phyloP scores from a whole-genome alignment of 1,140 invertebrate species.

The Parasteatoda tepidariorum region DNA sequence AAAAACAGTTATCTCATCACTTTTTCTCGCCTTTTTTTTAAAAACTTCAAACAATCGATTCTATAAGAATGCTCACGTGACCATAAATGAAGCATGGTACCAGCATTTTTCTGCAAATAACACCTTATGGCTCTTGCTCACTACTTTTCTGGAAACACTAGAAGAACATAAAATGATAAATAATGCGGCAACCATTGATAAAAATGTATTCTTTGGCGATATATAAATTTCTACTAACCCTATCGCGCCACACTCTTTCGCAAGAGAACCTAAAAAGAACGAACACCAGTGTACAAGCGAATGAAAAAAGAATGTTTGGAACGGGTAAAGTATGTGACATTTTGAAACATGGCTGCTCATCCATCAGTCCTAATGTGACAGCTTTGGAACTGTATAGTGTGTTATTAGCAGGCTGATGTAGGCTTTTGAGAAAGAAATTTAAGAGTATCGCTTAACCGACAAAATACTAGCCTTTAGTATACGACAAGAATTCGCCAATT shows the following conservation, averaged over 20 bases:
- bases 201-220: background rate
- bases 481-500: background rate
- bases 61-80: slow-evolving; percentile 24
- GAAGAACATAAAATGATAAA: slow-evolving; percentile 28
- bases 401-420: slow-evolving; percentile 28
- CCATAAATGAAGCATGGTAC: slow-evolving; percentile 28
- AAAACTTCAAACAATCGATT: slow-evolving; percentile 41
- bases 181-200: slow-evolving; percentile 2
- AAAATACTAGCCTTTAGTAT: slow-evolving; percentile 9
- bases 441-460: slow-evolving; percentile 7
- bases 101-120: slow-evolving; percentile 38
- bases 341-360: slow-evolving; percentile 40
- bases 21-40: slow-evolving; percentile 2
- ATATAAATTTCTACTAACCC: background rate
- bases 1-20: slow-evolving; percentile 20
- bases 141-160: background rate
- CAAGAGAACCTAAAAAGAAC: background rate
- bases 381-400: slow-evolving; percentile 9
- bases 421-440: background rate
- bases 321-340: background rate
- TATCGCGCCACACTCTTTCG: background rate
- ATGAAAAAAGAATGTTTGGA: background rate
- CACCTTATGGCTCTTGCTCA: background rate
- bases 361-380: slow-evolving; percentile 57
- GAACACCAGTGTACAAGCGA: background rate